Evolutionary conservation across 2,888 invertebrate genomes (phyloP).

Genomic region (Campoplex capitator): DNA sequence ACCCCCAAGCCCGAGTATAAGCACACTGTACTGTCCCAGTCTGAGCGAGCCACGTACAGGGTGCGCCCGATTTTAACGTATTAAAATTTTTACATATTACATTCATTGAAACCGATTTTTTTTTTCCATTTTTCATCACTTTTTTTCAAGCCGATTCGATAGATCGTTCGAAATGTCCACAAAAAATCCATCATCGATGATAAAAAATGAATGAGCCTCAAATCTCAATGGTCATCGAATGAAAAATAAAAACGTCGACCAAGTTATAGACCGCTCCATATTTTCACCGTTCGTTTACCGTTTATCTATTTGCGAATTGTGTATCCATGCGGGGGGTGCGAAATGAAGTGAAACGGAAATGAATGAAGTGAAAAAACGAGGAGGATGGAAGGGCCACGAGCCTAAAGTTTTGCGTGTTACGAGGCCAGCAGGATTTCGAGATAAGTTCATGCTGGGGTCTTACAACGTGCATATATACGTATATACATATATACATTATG

Average conservation of each 20-base stretch:
- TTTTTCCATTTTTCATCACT: background rate
- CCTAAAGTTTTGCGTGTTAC: slow-evolving; percentile 56
- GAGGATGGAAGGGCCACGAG: slow-evolving; percentile 19
- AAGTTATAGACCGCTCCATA: background rate
- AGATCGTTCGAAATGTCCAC: background rate
- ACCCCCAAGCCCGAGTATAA: slow-evolving; percentile 19
- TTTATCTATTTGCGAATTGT: slow-evolving; percentile 1
- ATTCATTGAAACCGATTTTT: background rate
- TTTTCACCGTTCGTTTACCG: background rate
- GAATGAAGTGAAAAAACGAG: slow-evolving; percentile 37
- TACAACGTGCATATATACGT: background rate
- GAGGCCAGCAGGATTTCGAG: slow-evolving; percentile 52
- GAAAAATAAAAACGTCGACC: background rate
- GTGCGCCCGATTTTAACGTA: background rate
- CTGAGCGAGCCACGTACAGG: background rate
- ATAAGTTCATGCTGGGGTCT: slow-evolving; percentile 44
- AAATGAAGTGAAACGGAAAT: slow-evolving; percentile 26
- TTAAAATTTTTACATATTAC: background rate
- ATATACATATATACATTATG: slow-evolving; percentile 3
- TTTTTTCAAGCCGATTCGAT: background rate
- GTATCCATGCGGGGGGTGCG: slow-evolving; percentile 9
- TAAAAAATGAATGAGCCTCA: background rate
- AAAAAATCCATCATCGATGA: background rate
- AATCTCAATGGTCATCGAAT: too few relatives aligned
- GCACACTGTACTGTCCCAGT: background rate